Conservation (phyloP, 2,888 invertebrate species). For the Mimas tiliae region DNA sequence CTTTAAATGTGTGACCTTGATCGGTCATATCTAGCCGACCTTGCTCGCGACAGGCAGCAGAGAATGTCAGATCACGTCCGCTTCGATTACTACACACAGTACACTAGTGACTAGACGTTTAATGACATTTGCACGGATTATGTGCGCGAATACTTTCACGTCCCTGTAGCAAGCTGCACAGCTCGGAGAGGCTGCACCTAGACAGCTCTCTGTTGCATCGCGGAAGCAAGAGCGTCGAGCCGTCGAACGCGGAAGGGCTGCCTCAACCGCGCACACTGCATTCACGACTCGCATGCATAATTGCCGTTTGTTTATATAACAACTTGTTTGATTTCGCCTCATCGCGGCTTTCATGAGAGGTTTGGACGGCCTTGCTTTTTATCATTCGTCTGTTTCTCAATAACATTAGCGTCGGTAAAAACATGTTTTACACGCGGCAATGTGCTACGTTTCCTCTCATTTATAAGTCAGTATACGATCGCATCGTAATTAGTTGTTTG, state of each 20-base stretch:
- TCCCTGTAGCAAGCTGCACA: constrained; percentile 30
- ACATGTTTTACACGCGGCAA: constrained; percentile 35
- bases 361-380: constrained; percentile 39
- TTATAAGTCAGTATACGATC: constrained; percentile 41
- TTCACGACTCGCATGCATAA: constrained; percentile 40
- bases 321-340: constrained; percentile 27
- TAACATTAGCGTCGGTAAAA: constrained; percentile 32
- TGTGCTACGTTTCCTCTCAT: constrained; percentile 39
- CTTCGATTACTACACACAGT: constrained; percentile 50
- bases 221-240: constrained; percentile 55
- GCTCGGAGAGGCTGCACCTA: constrained; percentile 26
- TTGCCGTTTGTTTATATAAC: constrained; percentile 36
- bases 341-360: constrained; percentile 29
- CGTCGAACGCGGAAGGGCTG: constrained; percentile 55
- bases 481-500: constrained; percentile 34
- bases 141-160: constrained; percentile 56
- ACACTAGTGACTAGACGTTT: constrained; percentile 47
- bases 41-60: constrained; percentile 49
- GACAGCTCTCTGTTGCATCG: constrained; percentile 49
- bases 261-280: constrained; percentile 36
- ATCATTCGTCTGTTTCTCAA: constrained; percentile 36
- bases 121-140: constrained; percentile 53
- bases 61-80: constrained; percentile 64
- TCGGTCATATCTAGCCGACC: constrained; percentile 64
- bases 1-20: constrained; percentile 59